Conservation (phyloP, 2,113 vertebrate genomes). For the Tylochromis polylepis region DNA sequence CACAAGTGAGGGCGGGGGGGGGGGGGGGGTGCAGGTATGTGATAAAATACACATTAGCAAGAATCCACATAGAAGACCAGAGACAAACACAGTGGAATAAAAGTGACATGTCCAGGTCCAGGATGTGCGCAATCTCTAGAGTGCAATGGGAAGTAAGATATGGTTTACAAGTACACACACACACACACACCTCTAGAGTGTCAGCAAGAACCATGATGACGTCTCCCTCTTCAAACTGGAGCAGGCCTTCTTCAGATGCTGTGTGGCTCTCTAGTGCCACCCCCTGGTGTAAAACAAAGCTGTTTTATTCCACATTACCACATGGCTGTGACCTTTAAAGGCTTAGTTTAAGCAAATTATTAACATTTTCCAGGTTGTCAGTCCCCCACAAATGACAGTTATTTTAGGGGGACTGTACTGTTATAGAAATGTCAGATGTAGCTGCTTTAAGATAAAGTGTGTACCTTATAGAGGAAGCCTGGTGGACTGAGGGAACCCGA, state of each 20-base stretch:
- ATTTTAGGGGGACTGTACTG: not conserved
- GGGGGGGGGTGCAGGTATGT: too few relatives aligned
- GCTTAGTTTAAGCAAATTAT: fast-evolving
- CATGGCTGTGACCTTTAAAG: not conserved
- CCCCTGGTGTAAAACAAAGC: constrained; percentile 48
- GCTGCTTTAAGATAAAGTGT: not conserved
- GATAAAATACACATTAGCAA: not conserved
- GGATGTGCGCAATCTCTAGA: not conserved
- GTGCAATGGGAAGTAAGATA: not conserved
- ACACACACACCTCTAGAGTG: constrained; percentile 47
- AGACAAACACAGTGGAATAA: not conserved
- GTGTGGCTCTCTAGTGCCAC: constrained; percentile 63
- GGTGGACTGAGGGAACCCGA: constrained; percentile 25
- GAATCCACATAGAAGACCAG: not conserved
- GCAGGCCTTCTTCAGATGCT: constrained; percentile 39
- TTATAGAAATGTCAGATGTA: not conserved
- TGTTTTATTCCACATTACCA: not conserved
- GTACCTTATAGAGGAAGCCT: constrained; percentile 65
- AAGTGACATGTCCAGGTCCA: not conserved
- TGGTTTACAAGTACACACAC: not conserved
- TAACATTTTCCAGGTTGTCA: not conserved
- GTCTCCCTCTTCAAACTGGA: constrained; percentile 71
- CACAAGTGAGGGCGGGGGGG: too few relatives aligned
- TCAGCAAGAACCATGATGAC: constrained; percentile 60
- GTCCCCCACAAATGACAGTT: not conserved